Evolutionary conservation across 2,113 vertebrate species (phyloP).

Genomic region (Forbesichthys papilliferus): DNA sequence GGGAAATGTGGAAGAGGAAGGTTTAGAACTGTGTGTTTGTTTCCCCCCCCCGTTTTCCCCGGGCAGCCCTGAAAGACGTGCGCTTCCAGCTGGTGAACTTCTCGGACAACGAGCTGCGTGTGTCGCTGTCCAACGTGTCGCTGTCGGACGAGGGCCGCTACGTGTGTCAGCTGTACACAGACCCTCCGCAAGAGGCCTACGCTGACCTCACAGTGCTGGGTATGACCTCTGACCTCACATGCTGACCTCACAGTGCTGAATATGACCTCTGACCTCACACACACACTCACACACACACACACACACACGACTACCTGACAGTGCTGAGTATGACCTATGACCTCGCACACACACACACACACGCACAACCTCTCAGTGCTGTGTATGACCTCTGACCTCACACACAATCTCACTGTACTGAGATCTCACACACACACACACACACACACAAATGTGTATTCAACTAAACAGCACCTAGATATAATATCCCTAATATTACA

Average conservation of each 20-base stretch:
- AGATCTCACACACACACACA: slow-evolving; percentile 29
- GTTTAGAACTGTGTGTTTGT: neutral
- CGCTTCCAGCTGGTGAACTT: slow-evolving; percentile 99
- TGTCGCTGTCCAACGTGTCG: slow-evolving; percentile 95
- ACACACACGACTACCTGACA: slow-evolving; percentile 78
- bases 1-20: neutral
- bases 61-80: slow-evolving; percentile 92
- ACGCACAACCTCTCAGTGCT: slow-evolving; percentile 85
- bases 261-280: slow-evolving; percentile 54
- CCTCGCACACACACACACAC: slow-evolving; percentile 52
- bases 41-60: slow-evolving; percentile 15
- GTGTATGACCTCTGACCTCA: slow-evolving; percentile 70
- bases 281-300: slow-evolving; percentile 54
- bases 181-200: slow-evolving; percentile 95
- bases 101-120: slow-evolving; percentile 95
- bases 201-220: slow-evolving; percentile 94
- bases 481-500: too few species aligned
- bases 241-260: slow-evolving; percentile 94
- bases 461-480: too few species aligned
- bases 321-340: slow-evolving; percentile 83
- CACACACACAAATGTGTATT: neutral
- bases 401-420: slow-evolving; percentile 90
- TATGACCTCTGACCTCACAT: slow-evolving; percentile 54
- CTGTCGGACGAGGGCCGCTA: slow-evolving; percentile 95
- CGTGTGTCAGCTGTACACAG: slow-evolving; percentile 97